Percentiles rank a stretch among this genome's conserved stretches.
Conservation (phyloP, 2,113 vertebrate genomes). For the Morone chrysops region DNA sequence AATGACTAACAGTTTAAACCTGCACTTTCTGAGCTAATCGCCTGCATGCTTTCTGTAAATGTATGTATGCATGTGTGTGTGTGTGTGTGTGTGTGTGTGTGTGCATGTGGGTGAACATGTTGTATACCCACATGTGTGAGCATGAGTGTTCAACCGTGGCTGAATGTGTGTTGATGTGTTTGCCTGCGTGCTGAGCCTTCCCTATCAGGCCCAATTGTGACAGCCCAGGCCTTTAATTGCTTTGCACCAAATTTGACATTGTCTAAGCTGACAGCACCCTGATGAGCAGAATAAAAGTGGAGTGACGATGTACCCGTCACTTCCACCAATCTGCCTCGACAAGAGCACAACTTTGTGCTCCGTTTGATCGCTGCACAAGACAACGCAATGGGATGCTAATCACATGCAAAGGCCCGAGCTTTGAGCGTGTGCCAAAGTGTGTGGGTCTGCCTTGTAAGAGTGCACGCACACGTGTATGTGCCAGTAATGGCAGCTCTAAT, state of each 20-base stretch:
- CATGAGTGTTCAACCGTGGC: background rate
- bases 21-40: constrained; percentile 66
- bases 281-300: constrained; percentile 57
- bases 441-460: constrained; percentile 47
- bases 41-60: constrained; percentile 60
- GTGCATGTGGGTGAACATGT: constrained; percentile 46
- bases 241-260: constrained; percentile 71
- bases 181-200: constrained; percentile 17
- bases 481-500: constrained; percentile 69
- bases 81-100: constrained; percentile 41
- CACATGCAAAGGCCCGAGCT: constrained; percentile 61
- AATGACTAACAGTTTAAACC: constrained; percentile 75
- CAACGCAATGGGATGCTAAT: constrained; percentile 74
- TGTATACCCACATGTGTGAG: constrained; percentile 6
- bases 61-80: constrained; percentile 28
- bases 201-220: constrained; percentile 60
- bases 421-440: constrained; percentile 63
- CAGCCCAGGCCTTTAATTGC: constrained; percentile 65
- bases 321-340: constrained; percentile 59
- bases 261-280: constrained; percentile 61
- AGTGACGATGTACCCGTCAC: constrained; percentile 57
- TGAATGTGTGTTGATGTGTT: constrained; percentile 13
- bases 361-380: constrained; percentile 66
- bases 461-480: constrained; percentile 4
- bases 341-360: constrained; percentile 50